Conservation (phyloP, 2,797 vertebrate species). For the Acipenser oxyrinchus region DNA sequence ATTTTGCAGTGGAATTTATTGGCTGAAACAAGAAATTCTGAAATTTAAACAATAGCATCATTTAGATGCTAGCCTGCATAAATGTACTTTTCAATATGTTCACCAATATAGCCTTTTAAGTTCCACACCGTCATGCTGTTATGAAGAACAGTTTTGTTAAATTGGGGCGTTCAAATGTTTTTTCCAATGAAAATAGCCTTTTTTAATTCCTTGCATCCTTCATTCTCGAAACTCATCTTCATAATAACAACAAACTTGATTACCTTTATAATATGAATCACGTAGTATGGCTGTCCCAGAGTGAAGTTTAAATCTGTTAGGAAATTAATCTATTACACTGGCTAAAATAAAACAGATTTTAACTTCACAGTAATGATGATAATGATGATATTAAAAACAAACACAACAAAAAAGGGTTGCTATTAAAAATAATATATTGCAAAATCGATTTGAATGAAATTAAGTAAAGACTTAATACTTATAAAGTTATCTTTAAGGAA, state of each 20-base stretch:
- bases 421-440: neutral
- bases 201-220: neutral
- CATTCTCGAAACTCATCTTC: neutral
- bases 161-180: neutral
- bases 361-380: neutral
- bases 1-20: no score
- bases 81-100: no score
- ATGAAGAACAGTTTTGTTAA: neutral
- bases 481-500: neutral
- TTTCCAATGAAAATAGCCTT: slow-evolving; percentile 7
- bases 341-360: neutral
- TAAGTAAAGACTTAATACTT: neutral
- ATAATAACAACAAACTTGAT: neutral
- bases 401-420: neutral
- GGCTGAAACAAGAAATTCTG: no score
- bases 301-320: neutral
- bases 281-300: neutral
- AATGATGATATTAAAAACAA: neutral
- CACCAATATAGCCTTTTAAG: no score
- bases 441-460: neutral
- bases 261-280: neutral
- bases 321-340: neutral
- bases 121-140: no score
- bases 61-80: no score
- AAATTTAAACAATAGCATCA: no score